phyloP scores from a whole-genome alignment of 2,888 invertebrate genomes.

The Orthosia cruda region DNA sequence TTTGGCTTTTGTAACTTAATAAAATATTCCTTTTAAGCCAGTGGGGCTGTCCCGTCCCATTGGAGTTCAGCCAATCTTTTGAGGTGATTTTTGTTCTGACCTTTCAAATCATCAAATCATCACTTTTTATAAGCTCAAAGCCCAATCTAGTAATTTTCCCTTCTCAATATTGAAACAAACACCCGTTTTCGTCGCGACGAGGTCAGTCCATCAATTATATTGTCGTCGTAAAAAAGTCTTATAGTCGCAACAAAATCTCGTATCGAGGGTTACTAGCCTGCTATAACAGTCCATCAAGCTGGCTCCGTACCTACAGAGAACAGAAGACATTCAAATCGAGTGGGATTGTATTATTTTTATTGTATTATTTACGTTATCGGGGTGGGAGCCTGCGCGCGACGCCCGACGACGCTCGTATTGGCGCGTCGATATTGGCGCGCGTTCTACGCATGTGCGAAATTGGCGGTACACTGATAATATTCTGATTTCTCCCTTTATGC shows the following conservation, averaged over 20 bases:
- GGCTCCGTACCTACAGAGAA: conserved; percentile 69
- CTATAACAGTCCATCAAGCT: conserved; percentile 73
- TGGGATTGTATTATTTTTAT: conserved; percentile 88
- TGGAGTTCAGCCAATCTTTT: background rate
- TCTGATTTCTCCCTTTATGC: conserved; percentile 89
- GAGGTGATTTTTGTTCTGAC: background rate
- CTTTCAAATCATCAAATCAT: conserved; percentile 7
- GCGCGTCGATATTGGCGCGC: conserved; percentile 81
- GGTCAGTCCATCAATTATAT: conserved; percentile 77
- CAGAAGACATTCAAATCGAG: conserved; percentile 85
- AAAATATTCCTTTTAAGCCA: background rate
- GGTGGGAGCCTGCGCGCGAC: conserved; percentile 84
- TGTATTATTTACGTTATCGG: conserved; percentile 87
- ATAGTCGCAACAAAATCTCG: conserved; percentile 69
- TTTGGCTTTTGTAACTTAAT: background rate
- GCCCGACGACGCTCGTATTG: conserved; percentile 64
- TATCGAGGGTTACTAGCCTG: conserved; percentile 67
- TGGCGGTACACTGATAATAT: conserved; percentile 83
- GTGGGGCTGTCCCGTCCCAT: too few species aligned
- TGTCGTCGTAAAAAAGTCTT: conserved; percentile 74
- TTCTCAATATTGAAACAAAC: conserved; percentile 74
- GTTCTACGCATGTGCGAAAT: conserved; percentile 88
- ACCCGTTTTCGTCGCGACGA: conserved; percentile 63
- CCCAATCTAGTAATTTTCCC: conserved; percentile 33
- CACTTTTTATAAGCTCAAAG: background rate